Conservation (phyloP, 2,888 invertebrate genomes). For the Ectemnius cavifrons region DNA sequence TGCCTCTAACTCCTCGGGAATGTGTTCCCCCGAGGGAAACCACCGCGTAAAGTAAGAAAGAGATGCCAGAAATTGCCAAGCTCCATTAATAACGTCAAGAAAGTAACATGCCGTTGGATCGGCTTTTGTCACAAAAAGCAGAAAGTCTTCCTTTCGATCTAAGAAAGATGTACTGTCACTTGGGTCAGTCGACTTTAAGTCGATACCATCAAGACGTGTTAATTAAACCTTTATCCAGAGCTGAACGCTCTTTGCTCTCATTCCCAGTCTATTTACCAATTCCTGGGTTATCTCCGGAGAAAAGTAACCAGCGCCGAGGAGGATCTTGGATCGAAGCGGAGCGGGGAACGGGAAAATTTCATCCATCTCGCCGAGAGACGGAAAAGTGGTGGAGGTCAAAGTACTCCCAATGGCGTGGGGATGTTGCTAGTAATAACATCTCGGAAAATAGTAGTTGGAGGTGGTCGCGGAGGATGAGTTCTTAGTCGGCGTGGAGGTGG, state of each 20-base stretch:
- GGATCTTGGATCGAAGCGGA: conserved; percentile 10
- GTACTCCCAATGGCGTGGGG: conserved; percentile 17
- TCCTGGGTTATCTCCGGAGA: conserved; percentile 15
- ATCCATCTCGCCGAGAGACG: conserved; percentile 30
- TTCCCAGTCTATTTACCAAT: conserved; percentile 21
- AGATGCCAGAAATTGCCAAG: no score
- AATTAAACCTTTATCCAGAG: conserved; percentile 33
- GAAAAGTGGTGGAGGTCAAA: conserved; percentile 39
- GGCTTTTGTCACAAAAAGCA: no score
- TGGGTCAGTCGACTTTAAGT: background rate
- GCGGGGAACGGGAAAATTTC: conserved; percentile 29
- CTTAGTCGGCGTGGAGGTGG: background rate
- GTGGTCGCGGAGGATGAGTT: conserved; percentile 8
- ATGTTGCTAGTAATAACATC: conserved; percentile 52
- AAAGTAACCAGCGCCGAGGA: background rate
- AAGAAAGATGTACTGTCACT: background rate
- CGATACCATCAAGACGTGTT: background rate
- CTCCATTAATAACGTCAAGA: background rate
- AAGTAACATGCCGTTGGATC: background rate
- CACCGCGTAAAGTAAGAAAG: background rate
- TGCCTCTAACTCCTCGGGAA: background rate
- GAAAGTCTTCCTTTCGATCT: no score
- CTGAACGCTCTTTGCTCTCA: background rate
- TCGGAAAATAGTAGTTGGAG: conserved; percentile 39
- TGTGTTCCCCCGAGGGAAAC: background rate